Base-by-base conservation (phyloP, 37 sponge, comb jelly and placozoan genomes). In the Bolinopsis microptera region DNA sequence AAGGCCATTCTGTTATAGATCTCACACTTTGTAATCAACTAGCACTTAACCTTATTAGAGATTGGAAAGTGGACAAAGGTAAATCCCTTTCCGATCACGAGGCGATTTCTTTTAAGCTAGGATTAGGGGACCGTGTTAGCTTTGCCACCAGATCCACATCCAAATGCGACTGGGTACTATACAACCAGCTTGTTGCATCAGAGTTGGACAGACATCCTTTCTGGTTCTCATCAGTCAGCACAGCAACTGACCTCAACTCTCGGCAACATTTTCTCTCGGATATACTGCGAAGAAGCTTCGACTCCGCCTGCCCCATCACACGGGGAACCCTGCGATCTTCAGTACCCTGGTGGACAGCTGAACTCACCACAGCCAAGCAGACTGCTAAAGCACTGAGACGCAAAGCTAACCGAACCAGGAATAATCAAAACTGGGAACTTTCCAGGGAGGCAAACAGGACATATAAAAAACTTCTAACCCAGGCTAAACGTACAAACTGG, bases 1-100 rank as follows among this genome's bases (percentile, higher is more conserved):
- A 28, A 18, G 74, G 74, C 27, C 74, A 70, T 30, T 70, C 74
- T 28, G 27, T 70, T 24, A 70, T 70, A 28, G 74, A 70, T 18
- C 74, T 70, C 23, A 70, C 74, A 3, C 23, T 70, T 2, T 3
- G 28, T 24, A 70, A 70, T 18, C 74, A 25, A 5, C 74, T 70
- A 25, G 74, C 28, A 2, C 27, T 70, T 25, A 24, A 9, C 18
- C 74, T 70, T 70, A 18, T 70, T 30, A 70, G 27, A 30, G 74
- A 70, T 24, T 70, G 74, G 74, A 70, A 18, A 70, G 74, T 70
- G 26, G 27, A 70, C 27, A 3, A 9, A 25, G 74, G 74, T 24
- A 70, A 2, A 5, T 70, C 74, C 5, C 74, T 70, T 2, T 70
- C 74, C 27, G 74, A 70, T 70, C 74, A 70, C n/a, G 74, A 70